Base-by-base conservation (phyloP, 1,140 invertebrate genomes). In the Wasmannia auropunctata region DNA sequence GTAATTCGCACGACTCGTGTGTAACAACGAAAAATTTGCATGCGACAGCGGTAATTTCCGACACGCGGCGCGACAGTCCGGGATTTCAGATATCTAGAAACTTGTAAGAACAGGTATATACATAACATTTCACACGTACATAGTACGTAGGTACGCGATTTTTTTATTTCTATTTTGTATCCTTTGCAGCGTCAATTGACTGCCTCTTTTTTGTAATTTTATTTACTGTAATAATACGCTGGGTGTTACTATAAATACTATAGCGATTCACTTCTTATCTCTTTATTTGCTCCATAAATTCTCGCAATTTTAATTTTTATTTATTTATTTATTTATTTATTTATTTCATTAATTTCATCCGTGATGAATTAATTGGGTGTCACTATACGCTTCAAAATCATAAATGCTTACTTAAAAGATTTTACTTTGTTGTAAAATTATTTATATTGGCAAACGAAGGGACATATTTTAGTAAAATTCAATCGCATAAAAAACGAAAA, bases 41-140 rank as follows among this genome's bases (percentile, higher is more conserved):
- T 74, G 67, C 72, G 67, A 58, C 16, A 51, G 43, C 40, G 34
- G n/a, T 31, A 62, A 83, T 60, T 69, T 74, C 46, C 67, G 60
- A 75, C 69, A 65, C 54, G 74, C 84, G 43, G 75, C 19, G 75
- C 19, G 62, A 40, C 63, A 51, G 3, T 22, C 54, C 14, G 25
- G 51, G 11, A 25, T 31, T 16, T 43, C 11, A 16, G 28, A 43
- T 5, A 56, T 72, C 28, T 14, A 51, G 46, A 56, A 69, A 67
- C 22, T 43, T 25, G 19, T 22, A 28, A 34, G 49, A 72, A 56
- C 11, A 1, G 19, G 22, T 28, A 22, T 11, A 37, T 22, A 56
- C 43, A 28, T 51, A 25, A 25, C 14, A 65, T 79, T 65, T 79
- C 77, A 25, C 63, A 54, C 31, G 22, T 54, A 79, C 3, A 43